phyloP scores from a whole-genome alignment of 2,797 vertebrate species.

The Hypotaenidia philippensis region DNA sequence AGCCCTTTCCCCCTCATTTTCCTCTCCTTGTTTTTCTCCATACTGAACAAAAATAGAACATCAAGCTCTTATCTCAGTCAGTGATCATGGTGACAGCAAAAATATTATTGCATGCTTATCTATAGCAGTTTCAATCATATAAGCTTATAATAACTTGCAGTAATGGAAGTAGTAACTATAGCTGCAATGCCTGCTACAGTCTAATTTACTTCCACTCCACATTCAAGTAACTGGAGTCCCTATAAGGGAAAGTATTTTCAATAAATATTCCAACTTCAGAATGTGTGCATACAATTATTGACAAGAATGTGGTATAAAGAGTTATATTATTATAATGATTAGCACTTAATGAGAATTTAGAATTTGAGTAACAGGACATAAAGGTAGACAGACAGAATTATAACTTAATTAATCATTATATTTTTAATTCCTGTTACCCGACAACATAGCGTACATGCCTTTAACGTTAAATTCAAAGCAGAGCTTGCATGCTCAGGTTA shows the following conservation, averaged over 20 bases:
- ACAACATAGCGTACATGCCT: background rate
- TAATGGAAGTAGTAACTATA: slow-evolving; percentile 77
- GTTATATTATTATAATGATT: slow-evolving; percentile 26
- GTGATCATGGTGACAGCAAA: slow-evolving; percentile 80
- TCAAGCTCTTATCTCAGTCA: slow-evolving; percentile 74
- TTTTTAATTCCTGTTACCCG: background rate
- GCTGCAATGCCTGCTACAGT: slow-evolving; percentile 51
- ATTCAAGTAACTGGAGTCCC: slow-evolving; percentile 64
- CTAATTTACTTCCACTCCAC: slow-evolving; percentile 46
- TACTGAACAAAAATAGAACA: slow-evolving; percentile 72
- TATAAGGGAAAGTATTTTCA: slow-evolving; percentile 68
- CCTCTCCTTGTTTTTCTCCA: slow-evolving; percentile 67
- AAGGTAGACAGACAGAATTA: background rate
- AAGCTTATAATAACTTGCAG: slow-evolving; percentile 77
- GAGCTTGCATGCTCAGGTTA: background rate
- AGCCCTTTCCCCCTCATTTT: slow-evolving; percentile 58
- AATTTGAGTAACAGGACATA: background rate
- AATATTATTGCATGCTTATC: slow-evolving; percentile 81
- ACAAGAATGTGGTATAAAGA: slow-evolving; percentile 13
- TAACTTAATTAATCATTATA: background rate
- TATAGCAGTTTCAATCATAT: slow-evolving; percentile 64
- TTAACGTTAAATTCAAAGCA: slow-evolving; percentile 16
- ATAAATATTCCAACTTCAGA: slow-evolving; percentile 51
- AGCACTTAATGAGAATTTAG: slow-evolving; percentile 40
- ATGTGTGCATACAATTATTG: slow-evolving; percentile 45